Base-by-base conservation (phyloP, 2,797 vertebrate genomes). In the Hozukius guyotensis region DNA sequence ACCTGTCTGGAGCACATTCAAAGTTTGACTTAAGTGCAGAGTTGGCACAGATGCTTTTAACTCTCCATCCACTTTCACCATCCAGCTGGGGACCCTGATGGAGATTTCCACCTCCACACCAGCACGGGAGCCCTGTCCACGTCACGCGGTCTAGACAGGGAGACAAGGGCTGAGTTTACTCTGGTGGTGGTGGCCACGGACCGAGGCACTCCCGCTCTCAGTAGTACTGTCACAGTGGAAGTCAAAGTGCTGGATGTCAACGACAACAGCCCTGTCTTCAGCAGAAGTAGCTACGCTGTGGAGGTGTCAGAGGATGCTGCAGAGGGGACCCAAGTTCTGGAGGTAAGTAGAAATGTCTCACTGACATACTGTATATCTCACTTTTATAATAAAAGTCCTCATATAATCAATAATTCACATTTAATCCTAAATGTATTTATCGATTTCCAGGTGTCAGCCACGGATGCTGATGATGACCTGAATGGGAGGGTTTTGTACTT, bases 401-500 rank as follows among this genome's bases (percentile, higher is more conserved):
- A 52, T 13, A 14, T 72, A 1, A n/a, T 38, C 22, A 22, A 38
- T 20, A 34, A 5, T 6, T 34, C 20, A 27, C 2, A 68, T 66
- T 27, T 36, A 61, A 31, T 72, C 9, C 22, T 70, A n/a, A 29
- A 8, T 38, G 4, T 24, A 20, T 77, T 3, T 34, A 25, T 52
- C 2, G 57, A 5, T 87, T 70, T 77, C 2, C 67, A 95, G 95
- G 95, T 98, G 25, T 93, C 91, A 20, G 98, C 99, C 6, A 88
- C 84, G 10, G 99, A 99, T 77, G 94, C 93, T 0, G 99, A 99
- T 4, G 96, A 97, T 5, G 96, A 96, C 3, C 87, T 95, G 70
- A 99, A 99, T 1, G 97, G 98, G 42, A 96, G 88, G 46, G 94
- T 99, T 38, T 93, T 98, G 16, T 99, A 98, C 92, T 98, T 98